Evolutionary conservation across 37 sponge, comb jelly and placozoan genomes (phyloP).

Genomic region (Lycopodina hypogea): DNA sequence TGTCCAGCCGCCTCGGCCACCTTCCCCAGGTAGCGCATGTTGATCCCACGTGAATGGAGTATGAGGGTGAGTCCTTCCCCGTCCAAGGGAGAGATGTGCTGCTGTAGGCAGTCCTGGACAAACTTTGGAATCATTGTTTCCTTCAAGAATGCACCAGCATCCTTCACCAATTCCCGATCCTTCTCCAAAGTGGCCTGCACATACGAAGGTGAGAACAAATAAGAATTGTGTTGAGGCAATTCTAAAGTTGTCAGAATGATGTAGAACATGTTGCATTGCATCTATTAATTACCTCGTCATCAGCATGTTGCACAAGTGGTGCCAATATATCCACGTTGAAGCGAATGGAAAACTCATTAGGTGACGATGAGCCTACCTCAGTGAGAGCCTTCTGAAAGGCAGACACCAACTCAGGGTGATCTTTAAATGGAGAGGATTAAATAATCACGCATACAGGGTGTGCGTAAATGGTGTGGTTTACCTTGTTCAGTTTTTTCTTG

Average conservation of each 20-base stretch:
- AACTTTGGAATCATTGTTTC: conserved; percentile 40
- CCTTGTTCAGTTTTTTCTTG: neutral
- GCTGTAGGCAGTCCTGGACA: conserved; percentile 62
- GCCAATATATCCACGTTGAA: conserved; percentile 82
- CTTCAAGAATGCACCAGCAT: conserved; percentile 38
- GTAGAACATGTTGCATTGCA: neutral
- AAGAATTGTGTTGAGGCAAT: neutral
- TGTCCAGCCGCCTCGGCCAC: conserved; percentile 51
- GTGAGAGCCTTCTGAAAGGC: conserved; percentile 20
- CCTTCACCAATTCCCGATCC: conserved; percentile 46
- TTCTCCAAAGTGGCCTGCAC: conserved; percentile 48
- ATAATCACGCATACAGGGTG: neutral
- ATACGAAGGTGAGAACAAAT: neutral
- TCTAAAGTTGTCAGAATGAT: too few species aligned
- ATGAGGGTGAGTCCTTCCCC: conserved; percentile 59
- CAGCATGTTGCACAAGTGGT: conserved; percentile 62
- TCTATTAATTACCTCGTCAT: conserved; percentile 13
- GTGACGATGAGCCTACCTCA: conserved; percentile 35
- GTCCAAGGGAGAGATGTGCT: conserved; percentile 59
- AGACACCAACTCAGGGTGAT: conserved; percentile 35
- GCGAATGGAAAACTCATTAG: conserved; percentile 61
- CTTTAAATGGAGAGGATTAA: neutral
- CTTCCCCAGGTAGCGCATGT: conserved; percentile 91
- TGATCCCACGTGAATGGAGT: conserved; percentile 87
- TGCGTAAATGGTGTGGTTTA: neutral